phyloP scores from a whole-genome alignment of 2,113 vertebrate species.

The Sclerurus mexicanus region DNA sequence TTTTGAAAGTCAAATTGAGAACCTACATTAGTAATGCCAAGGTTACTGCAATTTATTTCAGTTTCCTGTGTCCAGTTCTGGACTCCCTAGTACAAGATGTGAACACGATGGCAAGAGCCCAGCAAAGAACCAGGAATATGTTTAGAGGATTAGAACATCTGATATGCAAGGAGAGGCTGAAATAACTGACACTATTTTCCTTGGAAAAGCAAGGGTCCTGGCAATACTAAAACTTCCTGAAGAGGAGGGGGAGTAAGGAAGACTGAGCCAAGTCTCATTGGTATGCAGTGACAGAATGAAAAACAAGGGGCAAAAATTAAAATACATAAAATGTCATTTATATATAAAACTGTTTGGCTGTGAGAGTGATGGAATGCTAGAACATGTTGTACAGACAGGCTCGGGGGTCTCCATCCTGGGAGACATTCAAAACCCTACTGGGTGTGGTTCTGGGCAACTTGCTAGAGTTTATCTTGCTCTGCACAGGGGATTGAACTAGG shows the following conservation, averaged over 20 bases:
- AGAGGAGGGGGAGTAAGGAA: background rate
- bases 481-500: background rate
- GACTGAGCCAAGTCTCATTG: background rate
- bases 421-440: background rate
- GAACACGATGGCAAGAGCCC: background rate
- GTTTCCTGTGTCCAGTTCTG: background rate
- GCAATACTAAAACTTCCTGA: background rate
- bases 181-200: background rate
- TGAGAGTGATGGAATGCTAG: background rate
- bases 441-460: background rate
- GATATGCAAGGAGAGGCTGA: background rate
- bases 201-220: background rate
- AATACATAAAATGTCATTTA: background rate
- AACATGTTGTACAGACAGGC: accelerated
- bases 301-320: background rate
- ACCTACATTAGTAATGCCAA: background rate
- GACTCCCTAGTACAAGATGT: background rate
- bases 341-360: background rate
- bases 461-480: background rate
- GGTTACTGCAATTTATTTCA: background rate
- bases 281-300: background rate
- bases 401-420: background rate
- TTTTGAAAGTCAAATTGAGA: background rate
- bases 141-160: background rate
- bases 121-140: background rate